Percentiles rank a stretch among this genome's conserved stretches.
These are phyloP conservation scores for Parochlus steinenii DNA, from an alignment of 2,888 invertebrate genomes.

Conservation along the genomic window DNA sequence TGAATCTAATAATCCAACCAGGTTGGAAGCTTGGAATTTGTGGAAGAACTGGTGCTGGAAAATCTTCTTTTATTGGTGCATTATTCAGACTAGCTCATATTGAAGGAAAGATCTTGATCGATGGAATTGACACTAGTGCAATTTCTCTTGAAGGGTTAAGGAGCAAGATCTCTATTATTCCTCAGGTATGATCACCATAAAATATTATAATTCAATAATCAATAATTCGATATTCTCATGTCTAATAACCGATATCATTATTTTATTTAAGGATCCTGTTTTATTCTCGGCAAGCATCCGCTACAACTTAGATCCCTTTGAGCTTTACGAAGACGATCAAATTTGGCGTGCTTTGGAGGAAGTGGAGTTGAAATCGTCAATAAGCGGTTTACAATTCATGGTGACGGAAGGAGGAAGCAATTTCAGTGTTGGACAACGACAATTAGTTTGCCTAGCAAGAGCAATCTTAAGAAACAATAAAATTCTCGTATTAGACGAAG, in stretches of 20 bases:
- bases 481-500: slow-evolving; percentile 49
- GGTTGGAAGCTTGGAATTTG: slow-evolving; percentile 60
- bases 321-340: slow-evolving; percentile 27
- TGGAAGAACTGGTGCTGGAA: slow-evolving; percentile 73
- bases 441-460: slow-evolving; percentile 63
- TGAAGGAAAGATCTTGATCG: slow-evolving; percentile 54
- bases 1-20: slow-evolving; percentile 48
- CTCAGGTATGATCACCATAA: slow-evolving; percentile 38
- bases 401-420: slow-evolving; percentile 57
- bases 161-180: slow-evolving; percentile 38
- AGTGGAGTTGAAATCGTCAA: slow-evolving; percentile 36
- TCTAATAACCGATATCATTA: slow-evolving; percentile 34
- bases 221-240: slow-evolving; percentile 46
- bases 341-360: slow-evolving; percentile 25
- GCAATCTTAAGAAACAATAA: slow-evolving; percentile 51
- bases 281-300: slow-evolving; percentile 35
- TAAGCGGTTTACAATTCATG: slow-evolving; percentile 34
- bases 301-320: slow-evolving; percentile 46
- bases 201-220: too few relatives aligned
- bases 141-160: slow-evolving; percentile 35
- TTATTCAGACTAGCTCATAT: slow-evolving; percentile 59
- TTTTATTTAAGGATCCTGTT: slow-evolving; percentile 28
- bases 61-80: slow-evolving; percentile 60
- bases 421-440: slow-evolving; percentile 66
- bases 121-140: slow-evolving; percentile 40